phyloP scores from a whole-genome alignment of 2,113 vertebrate genomes.

The Callaeas wilsoni region DNA sequence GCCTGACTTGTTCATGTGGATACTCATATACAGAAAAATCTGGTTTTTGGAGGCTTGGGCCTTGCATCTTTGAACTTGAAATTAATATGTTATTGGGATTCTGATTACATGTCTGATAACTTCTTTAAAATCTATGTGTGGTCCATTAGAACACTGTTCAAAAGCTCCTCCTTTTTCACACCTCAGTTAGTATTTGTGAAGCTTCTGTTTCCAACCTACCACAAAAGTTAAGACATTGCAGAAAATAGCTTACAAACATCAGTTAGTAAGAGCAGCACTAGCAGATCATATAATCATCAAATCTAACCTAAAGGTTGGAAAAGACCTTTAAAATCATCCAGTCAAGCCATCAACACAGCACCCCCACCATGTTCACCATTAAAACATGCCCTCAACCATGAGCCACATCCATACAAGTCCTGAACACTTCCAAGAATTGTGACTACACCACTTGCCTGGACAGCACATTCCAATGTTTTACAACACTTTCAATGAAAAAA shows the following conservation, averaged over 20 bases:
- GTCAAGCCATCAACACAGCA: not conserved
- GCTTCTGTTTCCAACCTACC: not conserved
- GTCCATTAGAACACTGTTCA: not conserved
- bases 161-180: not conserved
- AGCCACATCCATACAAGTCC: not conserved
- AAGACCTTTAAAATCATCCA: not conserved
- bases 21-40: not conserved
- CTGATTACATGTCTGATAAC: not conserved
- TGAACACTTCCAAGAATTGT: not conserved
- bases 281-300: not conserved
- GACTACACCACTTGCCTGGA: not conserved
- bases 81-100: not conserved
- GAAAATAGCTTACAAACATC: not conserved
- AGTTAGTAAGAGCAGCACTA: not conserved
- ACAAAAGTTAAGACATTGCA: not conserved
- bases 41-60: not conserved
- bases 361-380: not conserved
- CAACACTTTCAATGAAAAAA: not conserved
- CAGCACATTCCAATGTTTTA: not conserved
- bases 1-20: not conserved
- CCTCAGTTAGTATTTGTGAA: not conserved
- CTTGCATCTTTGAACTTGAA: not conserved
- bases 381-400: not conserved
- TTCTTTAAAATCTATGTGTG: not conserved
- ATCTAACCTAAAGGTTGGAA: not conserved